These are phyloP conservation scores for Serilophus lunatus DNA, from an alignment of 2,113 vertebrate species.

Conservation along the genomic window DNA sequence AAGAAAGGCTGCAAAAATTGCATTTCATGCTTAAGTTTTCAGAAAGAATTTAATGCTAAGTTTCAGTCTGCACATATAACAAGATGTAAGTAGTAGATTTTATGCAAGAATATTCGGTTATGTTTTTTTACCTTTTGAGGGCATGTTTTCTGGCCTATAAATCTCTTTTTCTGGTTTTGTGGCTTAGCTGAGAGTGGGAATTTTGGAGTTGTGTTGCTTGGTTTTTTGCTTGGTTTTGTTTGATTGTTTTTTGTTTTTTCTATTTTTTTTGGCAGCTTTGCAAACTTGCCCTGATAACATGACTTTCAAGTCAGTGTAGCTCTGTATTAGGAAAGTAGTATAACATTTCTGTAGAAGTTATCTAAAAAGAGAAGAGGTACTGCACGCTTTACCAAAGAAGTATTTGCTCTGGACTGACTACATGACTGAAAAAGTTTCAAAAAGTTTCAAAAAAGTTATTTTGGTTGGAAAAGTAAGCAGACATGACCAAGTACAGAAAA, in stretches of 20 bases:
- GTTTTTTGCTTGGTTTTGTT: not conserved
- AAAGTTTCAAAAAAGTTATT: conserved; percentile 32
- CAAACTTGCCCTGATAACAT: not conserved
- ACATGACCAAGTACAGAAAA: conserved; percentile 55
- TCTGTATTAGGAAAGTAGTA: not conserved
- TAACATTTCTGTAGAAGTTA: not conserved
- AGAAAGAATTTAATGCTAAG: not conserved
- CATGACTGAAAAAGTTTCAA: not conserved
- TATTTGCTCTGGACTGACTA: not conserved
- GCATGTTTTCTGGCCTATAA: not conserved
- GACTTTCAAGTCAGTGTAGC: not conserved
- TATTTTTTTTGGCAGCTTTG: not conserved
- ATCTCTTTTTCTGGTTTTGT: not conserved
- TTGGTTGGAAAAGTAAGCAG: conserved; percentile 61
- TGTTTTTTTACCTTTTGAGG: not conserved
- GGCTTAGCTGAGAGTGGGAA: not conserved
- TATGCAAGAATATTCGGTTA: not conserved
- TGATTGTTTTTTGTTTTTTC: not conserved
- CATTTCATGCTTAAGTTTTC: not conserved
- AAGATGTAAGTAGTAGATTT: not conserved
- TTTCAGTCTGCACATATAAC: not conserved
- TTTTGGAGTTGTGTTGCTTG: not conserved
- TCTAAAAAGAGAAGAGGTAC: not conserved
- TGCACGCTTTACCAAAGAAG: not conserved
- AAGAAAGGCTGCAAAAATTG: not conserved